Evolutionary conservation across 2,888 invertebrate genomes (phyloP), one percentile per base, ranked within the genome.

Genomic region (Pyrgus malvae): DNA sequence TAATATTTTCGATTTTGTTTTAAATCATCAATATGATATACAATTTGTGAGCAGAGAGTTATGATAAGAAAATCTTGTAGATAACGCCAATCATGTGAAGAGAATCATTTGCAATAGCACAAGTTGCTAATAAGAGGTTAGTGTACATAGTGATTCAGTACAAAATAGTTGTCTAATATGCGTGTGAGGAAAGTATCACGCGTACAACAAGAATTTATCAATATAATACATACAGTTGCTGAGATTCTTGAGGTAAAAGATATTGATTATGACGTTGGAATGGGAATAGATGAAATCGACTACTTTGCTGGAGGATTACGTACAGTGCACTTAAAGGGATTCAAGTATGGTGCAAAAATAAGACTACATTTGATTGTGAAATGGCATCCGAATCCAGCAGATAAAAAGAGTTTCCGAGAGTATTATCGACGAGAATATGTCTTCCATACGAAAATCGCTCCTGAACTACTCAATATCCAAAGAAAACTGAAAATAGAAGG

Each of bases 111-210:
- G 27, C n/a, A 27, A 31, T 27, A 42, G 7, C n/a, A 42, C 12
- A 14, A 25, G 40, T 17, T 27, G 27, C 8, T 31, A 41, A 50
- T 42, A 42, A 33, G 9, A 25, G 17, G 9, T 33, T 41, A 29
- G 38, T 49, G 9, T 31, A 6, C 12, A 12, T 12, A n/a, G 19
- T 19, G 48, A 11, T 6, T 17, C 6, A n/a, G n/a, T 40, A 1
- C 23, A n/a, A 53, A 44, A 66, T 66, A 53, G 59, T 57, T 60
- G 57, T 62, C 54, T 37, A 40, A 62, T 45, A 84, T 84, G 81
- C 78, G 77, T n/a, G 60, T 57, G 41, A 72, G 79, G 58, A 84
- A 80, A 68, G 65, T 80, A 60, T 83, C 84, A 31, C 69, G 68
- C 42, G 72, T 73, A 38, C 70, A 76, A 23, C 67, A 68, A 57